phyloP scores from a whole-genome alignment of 2,113 vertebrate genomes.

The Corapipo altera region DNA sequence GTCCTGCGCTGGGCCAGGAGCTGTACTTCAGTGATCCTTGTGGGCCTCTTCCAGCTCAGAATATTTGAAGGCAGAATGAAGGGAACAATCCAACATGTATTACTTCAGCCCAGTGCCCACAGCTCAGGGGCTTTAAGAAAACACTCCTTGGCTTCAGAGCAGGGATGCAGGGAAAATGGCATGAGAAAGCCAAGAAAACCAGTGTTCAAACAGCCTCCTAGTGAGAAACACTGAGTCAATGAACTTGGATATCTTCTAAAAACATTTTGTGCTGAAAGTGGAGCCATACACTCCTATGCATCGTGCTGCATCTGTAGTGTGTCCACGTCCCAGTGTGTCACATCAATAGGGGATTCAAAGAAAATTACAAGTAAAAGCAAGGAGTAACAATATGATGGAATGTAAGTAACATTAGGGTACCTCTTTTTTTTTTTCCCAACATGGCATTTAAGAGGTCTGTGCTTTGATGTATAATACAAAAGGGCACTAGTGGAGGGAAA shows the following conservation, averaged over 20 bases:
- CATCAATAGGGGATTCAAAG: conserved; percentile 20
- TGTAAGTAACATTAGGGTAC: conserved; percentile 15
- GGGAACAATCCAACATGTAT: not conserved
- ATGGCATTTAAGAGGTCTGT: conserved; percentile 15
- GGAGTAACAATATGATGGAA: conserved; percentile 20
- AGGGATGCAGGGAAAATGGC: not conserved
- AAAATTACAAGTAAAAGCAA: conserved; percentile 22
- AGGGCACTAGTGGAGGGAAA: conserved; percentile 37
- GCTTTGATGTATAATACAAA: conserved; percentile 57
- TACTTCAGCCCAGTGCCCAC: not conserved
- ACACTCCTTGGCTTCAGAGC: not conserved
- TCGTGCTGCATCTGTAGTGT: not conserved
- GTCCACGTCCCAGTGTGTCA: not conserved
- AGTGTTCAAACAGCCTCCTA: not conserved
- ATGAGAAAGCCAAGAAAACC: not conserved
- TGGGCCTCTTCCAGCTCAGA: not conserved
- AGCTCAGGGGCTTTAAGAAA: not conserved
- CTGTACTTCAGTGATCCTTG: not conserved
- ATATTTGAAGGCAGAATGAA: not conserved
- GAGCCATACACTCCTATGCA: not conserved
- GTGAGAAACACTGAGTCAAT: not conserved
- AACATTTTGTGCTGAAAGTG: conserved; percentile 13
- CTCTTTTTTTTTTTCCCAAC: not conserved
- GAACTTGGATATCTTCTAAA: not conserved
- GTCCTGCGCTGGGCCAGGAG: not conserved